These are phyloP conservation scores for Sciaenops ocellatus DNA, from an alignment of 2,797 vertebrate species.

Conservation along the genomic window DNA sequence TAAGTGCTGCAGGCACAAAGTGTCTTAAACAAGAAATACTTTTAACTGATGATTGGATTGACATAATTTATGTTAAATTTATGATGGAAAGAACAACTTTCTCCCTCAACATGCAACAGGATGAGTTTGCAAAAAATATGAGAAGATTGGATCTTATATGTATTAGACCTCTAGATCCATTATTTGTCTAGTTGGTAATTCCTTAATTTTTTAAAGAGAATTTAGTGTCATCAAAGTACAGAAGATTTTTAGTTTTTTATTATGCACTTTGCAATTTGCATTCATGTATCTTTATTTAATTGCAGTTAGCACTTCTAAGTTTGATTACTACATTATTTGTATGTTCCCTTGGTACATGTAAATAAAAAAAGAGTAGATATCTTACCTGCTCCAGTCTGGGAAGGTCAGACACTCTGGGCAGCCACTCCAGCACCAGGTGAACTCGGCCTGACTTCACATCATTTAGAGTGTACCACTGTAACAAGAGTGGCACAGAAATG, in stretches of 20 bases:
- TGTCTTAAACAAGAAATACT: not conserved
- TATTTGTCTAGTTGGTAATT: not conserved
- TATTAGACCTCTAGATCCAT: not conserved
- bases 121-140: too few relatives aligned
- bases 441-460: conserved; percentile 93
- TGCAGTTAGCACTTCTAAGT: not conserved
- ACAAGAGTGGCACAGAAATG: not conserved
- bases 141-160: not conserved
- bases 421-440: conserved; percentile 91
- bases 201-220: too few relatives aligned
- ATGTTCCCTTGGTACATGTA: not conserved
- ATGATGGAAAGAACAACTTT: conserved; percentile 1
- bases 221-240: too few relatives aligned
- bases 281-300: not conserved
- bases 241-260: not conserved
- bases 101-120: too few relatives aligned
- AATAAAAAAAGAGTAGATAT: not conserved
- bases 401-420: conserved; percentile 83
- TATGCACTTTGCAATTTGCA: not conserved
- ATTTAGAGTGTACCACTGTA: conserved; percentile 92
- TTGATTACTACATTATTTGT: not conserved
- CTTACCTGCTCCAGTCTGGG: conserved; percentile 89
- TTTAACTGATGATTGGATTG: not conserved
- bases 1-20: not conserved
- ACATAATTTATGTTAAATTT: not conserved